Percentiles rank a stretch among this genome's conserved stretches.
Conservation (phyloP, 2,888 invertebrate genomes). For the Trissoscelio sp. region DNA sequence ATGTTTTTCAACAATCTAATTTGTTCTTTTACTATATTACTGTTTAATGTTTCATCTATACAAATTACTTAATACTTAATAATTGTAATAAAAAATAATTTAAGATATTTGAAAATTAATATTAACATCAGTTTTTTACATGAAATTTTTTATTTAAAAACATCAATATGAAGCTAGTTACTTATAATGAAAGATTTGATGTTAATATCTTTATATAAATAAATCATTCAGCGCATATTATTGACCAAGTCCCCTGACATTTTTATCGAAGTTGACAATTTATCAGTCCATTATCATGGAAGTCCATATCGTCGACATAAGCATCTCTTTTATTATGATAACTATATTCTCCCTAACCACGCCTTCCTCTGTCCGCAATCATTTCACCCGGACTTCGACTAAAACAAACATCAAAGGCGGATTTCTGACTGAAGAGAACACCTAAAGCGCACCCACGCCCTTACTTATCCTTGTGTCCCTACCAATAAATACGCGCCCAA, state of each 20-base stretch:
- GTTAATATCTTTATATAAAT: too few relatives aligned
- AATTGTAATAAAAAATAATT: too few relatives aligned
- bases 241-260: constrained; percentile 5
- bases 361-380: constrained; percentile 51
- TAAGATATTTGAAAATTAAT: too few relatives aligned
- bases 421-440: constrained; percentile 22
- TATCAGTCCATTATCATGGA: constrained; percentile 38
- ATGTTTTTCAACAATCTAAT: too few relatives aligned
- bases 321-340: constrained; percentile 62
- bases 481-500: constrained; percentile 57
- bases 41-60: too few relatives aligned
- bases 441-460: constrained; percentile 38
- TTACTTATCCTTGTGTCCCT: constrained; percentile 32
- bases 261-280: constrained; percentile 42
- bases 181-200: too few relatives aligned
- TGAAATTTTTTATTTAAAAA: too few relatives aligned
- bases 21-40: too few relatives aligned
- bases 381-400: constrained; percentile 42
- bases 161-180: too few relatives aligned
- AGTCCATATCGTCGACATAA: constrained; percentile 28
- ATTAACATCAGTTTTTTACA: too few relatives aligned
- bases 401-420: constrained; percentile 63
- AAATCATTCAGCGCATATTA: too few relatives aligned
- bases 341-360: constrained; percentile 17
- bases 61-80: too few relatives aligned